Evolutionary conservation across 2,113 vertebrate genomes (phyloP).

Genomic region (Aldabrachelys gigantea): DNA sequence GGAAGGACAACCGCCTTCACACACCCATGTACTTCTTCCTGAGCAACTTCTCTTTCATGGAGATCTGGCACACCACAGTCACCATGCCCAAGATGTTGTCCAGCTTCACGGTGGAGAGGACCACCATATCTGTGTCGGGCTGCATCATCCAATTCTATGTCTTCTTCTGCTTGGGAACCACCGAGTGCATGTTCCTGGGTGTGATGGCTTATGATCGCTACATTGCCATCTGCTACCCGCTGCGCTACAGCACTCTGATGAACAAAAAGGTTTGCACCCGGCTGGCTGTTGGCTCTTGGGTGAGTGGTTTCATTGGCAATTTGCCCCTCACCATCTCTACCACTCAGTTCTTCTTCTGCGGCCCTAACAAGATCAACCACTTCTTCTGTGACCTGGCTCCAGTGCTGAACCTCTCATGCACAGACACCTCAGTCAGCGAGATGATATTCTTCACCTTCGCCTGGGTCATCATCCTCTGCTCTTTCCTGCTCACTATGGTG

Average conservation of each 20-base stretch:
- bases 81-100: slow-evolving; percentile 61
- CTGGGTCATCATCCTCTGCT: not conserved
- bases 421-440: not conserved
- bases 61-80: slow-evolving; percentile 60
- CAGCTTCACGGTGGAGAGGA: slow-evolving; percentile 38
- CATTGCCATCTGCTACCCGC: not conserved
- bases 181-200: not conserved
- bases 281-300: too few relatives aligned
- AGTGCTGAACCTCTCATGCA: not conserved
- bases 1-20: slow-evolving; percentile 13
- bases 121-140: slow-evolving; percentile 32
- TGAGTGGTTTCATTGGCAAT: not conserved
- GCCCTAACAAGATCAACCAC: not conserved
- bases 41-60: slow-evolving; percentile 57
- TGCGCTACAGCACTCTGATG: not conserved
- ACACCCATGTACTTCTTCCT: slow-evolving; percentile 66
- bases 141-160: not conserved
- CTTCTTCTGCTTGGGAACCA: slow-evolving; percentile 2
- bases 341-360: not conserved
- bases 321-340: too few relatives aligned
- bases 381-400: not conserved
- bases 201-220: slow-evolving; percentile 1
- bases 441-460: not conserved
- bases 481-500: not conserved
- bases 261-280: not conserved